These are phyloP conservation scores for Myxocyprinus asiaticus DNA, from an alignment of 2,113 vertebrate genomes.

Conservation along the genomic window DNA sequence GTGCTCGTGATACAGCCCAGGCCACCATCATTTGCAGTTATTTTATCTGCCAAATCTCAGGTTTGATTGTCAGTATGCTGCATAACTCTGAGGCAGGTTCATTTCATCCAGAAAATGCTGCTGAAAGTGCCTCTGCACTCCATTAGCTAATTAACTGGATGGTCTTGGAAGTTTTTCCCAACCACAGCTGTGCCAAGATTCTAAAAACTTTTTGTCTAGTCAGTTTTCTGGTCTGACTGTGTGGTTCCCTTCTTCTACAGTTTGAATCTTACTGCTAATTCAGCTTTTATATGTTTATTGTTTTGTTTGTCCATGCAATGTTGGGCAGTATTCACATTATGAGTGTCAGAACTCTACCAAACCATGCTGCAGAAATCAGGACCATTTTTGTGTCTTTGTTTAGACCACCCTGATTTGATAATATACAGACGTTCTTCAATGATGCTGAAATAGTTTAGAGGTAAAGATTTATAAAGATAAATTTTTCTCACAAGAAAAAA, in stretches of 20 bases:
- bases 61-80: not conserved
- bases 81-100: not conserved
- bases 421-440: not conserved
- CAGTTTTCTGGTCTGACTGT: not conserved
- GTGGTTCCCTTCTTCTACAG: not conserved
- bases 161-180: not conserved
- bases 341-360: too few species aligned
- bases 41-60: not conserved
- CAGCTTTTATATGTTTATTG: too few species aligned
- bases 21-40: too few species aligned
- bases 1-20: too few species aligned
- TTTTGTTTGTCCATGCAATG: not conserved
- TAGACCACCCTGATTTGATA: not conserved
- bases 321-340: too few species aligned
- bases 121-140: not conserved
- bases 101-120: not conserved
- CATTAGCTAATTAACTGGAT: slow-evolving; percentile 2
- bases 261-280: not conserved
- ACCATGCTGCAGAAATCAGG: too few species aligned
- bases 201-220: not conserved
- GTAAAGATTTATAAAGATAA: too few species aligned
- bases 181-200: not conserved
- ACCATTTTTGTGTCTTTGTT: not conserved
- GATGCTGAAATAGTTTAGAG: not conserved
- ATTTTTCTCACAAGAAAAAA: too few species aligned